These are phyloP conservation scores for Chondrilla cf. caribensis DNA, from an alignment of 37 sponge, comb jelly and placozoan species.

Conservation along the genomic window DNA sequence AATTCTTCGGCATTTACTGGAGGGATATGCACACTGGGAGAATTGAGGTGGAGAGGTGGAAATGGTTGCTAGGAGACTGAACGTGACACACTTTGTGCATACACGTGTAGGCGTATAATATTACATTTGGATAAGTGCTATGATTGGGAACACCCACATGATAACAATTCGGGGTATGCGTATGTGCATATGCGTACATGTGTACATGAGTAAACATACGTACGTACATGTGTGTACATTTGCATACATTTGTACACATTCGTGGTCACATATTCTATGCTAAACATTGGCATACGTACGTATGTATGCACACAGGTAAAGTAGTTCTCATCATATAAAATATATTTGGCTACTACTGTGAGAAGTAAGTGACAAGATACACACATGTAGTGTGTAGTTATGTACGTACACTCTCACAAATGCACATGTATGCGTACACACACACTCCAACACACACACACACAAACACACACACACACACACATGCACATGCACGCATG, in stretches of 20 bases:
- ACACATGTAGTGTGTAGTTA: not conserved
- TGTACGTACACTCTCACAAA: constrained; percentile 16
- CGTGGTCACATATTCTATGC: not conserved
- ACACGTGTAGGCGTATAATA: no score
- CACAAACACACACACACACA: constrained; percentile 33
- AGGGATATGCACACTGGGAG: no score
- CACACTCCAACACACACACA: constrained; percentile 29
- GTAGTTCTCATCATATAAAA: not conserved
- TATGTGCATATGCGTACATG: not conserved
- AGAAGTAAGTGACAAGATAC: no score
- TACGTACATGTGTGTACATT: not conserved
- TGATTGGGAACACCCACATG: no score
- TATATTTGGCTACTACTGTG: no score
- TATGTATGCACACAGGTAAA: not conserved
- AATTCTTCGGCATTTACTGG: no score
- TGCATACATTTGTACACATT: not conserved
- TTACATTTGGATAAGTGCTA: no score
- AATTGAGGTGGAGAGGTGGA: no score
- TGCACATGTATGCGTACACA: constrained; percentile 22
- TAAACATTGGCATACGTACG: no score
- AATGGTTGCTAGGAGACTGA: no score
- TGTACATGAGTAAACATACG: not conserved
- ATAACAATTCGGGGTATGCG: no score
- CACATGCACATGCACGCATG: not conserved
- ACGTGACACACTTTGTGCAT: no score